phyloP scores from a whole-genome alignment of 2,113 vertebrate genomes.

The Chaenogobius annularis region DNA sequence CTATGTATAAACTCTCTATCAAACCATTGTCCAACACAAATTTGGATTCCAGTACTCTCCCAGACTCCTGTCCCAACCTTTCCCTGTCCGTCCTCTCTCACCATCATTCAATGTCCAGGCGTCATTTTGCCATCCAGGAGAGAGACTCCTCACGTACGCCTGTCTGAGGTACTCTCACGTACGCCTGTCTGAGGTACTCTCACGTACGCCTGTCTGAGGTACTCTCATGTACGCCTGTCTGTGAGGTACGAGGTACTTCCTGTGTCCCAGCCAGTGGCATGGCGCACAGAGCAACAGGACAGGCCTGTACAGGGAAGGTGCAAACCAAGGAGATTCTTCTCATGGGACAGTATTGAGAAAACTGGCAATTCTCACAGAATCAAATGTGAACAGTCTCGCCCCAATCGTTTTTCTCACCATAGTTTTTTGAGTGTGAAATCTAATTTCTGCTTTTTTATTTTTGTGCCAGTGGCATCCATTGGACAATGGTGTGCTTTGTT shows the following conservation, averaged over 20 bases:
- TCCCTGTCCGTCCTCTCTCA: slow-evolving; percentile 65
- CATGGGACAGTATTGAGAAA: slow-evolving; percentile 27
- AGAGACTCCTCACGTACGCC: slow-evolving; percentile 41
- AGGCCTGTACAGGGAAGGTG: slow-evolving; percentile 35
- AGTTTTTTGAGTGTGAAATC: slow-evolving; percentile 55
- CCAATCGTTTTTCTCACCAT: slow-evolving; percentile 39
- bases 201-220: slow-evolving; percentile 6
- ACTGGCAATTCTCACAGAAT: slow-evolving; percentile 48
- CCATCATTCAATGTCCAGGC: slow-evolving; percentile 69
- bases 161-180: slow-evolving; percentile 21
- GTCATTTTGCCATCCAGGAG: slow-evolving; percentile 61
- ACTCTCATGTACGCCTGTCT: slow-evolving; percentile 12
- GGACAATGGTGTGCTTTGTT: slow-evolving; percentile 60
- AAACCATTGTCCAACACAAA: slow-evolving; percentile 52
- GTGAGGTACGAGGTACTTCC: slow-evolving; percentile 22
- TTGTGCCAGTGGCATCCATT: slow-evolving; percentile 54
- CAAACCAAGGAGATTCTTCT: slow-evolving; percentile 33
- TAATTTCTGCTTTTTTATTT: slow-evolving; percentile 43
- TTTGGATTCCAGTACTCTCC: slow-evolving; percentile 61
- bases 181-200: slow-evolving; percentile 2
- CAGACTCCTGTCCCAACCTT: slow-evolving; percentile 54
- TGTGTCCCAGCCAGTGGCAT: slow-evolving; percentile 19
- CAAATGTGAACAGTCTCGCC: slow-evolving; percentile 60
- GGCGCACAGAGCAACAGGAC: slow-evolving; percentile 43
- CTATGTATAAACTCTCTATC: slow-evolving; percentile 36